Evolutionary conservation across 1,140 invertebrate genomes (phyloP).

Genomic region (Pogonus chalceus): DNA sequence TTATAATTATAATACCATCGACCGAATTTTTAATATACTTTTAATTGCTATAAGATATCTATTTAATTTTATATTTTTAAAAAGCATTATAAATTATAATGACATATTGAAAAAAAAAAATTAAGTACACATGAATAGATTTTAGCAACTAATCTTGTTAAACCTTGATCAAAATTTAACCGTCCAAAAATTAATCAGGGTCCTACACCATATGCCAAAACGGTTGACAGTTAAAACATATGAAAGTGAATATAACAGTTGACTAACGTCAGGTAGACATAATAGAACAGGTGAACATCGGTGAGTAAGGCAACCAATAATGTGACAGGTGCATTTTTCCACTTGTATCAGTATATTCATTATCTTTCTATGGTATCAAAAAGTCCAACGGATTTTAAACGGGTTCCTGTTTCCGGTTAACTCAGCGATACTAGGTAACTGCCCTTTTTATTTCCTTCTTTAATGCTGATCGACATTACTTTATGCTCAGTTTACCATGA

Average conservation of each 20-base stretch:
- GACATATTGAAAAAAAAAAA: no score
- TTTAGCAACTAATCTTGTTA: neutral
- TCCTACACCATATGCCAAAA: neutral
- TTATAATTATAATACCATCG: no score
- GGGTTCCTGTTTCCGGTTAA: neutral
- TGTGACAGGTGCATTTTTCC: neutral
- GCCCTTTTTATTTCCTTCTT: neutral
- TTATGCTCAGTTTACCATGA: neutral
- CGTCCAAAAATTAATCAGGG: neutral
- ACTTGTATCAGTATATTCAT: neutral
- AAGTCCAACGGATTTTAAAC: neutral
- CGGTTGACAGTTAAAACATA: neutral
- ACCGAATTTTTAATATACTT: no score
- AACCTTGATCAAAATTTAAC: neutral
- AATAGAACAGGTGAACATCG: neutral
- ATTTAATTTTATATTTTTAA: no score
- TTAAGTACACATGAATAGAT: no score
- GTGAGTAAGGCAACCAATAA: neutral
- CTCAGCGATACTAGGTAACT: neutral
- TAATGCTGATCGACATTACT: neutral
- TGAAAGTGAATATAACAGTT: neutral
- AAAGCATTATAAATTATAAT: no score
- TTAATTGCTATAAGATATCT: neutral
- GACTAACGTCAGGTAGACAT: neutral
- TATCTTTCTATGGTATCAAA: neutral